Percentiles rank a stretch among this genome's conserved stretches.
phyloP scores from a whole-genome alignment of 2,888 invertebrate genomes.

The Agrochola litura region DNA sequence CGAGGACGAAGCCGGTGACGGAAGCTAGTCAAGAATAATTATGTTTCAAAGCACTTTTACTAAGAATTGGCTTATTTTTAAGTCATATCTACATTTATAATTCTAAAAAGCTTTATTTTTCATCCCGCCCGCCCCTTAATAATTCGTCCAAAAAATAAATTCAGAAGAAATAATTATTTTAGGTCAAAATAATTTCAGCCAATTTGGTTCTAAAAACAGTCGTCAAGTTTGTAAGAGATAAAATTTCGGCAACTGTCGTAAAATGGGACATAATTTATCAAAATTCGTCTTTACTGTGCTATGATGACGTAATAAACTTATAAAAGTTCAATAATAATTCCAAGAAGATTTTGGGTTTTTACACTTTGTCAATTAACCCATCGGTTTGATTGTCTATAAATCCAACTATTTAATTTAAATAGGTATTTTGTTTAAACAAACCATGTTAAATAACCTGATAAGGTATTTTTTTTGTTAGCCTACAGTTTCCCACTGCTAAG shows the following conservation, averaged over 20 bases:
- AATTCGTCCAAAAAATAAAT: neutral
- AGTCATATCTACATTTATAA: constrained; percentile 19
- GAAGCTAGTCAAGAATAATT: too few relatives aligned
- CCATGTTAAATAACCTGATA: neutral
- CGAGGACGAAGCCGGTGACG: too few relatives aligned
- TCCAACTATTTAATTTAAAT: neutral
- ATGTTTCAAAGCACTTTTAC: too few relatives aligned
- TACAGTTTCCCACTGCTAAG: neutral
- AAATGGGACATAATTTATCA: constrained; percentile 41
- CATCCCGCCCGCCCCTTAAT: too few relatives aligned
- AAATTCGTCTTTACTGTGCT: constrained; percentile 21
- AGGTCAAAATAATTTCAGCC: constrained; percentile 1
- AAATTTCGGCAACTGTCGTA: constrained; percentile 20
- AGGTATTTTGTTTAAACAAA: neutral
- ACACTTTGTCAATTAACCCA: neutral
- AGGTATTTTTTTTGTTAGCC: neutral
- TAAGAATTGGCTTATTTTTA: neutral
- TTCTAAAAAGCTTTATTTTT: neutral
- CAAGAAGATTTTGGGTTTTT: neutral
- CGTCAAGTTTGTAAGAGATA: neutral
- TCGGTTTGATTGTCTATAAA: neutral
- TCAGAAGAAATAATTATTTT: constrained; percentile 2
- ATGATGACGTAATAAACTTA: constrained; percentile 18
- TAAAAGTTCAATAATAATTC: constrained; percentile 15
- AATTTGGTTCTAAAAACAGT: neutral